Evolutionary conservation across 1,140 invertebrate genomes (phyloP).

Genomic region (Sarcophaga peregrina): DNA sequence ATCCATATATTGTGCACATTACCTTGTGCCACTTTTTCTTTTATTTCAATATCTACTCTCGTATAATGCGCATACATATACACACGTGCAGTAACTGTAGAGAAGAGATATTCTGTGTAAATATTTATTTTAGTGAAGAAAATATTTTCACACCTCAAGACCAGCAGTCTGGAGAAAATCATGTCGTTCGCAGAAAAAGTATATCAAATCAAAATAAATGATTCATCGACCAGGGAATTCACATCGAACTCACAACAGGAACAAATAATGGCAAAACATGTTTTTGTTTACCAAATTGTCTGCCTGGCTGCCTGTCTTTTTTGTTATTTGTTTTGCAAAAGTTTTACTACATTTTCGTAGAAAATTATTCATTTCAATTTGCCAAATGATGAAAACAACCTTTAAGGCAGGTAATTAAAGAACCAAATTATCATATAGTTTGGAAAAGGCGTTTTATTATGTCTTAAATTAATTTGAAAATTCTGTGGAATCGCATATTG

Average conservation of each 20-base stretch:
- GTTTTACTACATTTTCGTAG: not conserved
- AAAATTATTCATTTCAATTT: not conserved
- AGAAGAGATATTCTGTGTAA: not conserved
- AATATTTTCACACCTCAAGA: conserved; percentile 29
- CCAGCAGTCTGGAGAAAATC: conserved; percentile 34
- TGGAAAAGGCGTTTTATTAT: not conserved
- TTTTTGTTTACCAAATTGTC: not conserved
- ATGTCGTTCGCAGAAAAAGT: conserved; percentile 10
- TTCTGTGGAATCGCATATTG: too few species aligned
- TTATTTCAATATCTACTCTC: not conserved
- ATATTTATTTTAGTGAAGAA: conserved; percentile 20
- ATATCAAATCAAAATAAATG: not conserved
- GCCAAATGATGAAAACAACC: not conserved
- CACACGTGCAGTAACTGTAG: not conserved
- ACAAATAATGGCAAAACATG: conserved; percentile 28
- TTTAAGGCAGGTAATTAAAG: too few species aligned
- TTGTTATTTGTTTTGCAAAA: not conserved
- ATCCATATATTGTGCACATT: not conserved
- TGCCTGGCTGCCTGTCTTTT: too few species aligned
- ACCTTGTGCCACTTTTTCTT: not conserved
- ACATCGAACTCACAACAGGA: conserved; percentile 6
- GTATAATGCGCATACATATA: not conserved
- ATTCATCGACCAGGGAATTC: conserved; percentile 26
- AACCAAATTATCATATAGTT: not conserved
- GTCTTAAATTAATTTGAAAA: not conserved